Evolutionary conservation across 1,140 invertebrate species (phyloP), one percentile per base, ranked within the genome.

Genomic region (Procambarus virginalis): DNA sequence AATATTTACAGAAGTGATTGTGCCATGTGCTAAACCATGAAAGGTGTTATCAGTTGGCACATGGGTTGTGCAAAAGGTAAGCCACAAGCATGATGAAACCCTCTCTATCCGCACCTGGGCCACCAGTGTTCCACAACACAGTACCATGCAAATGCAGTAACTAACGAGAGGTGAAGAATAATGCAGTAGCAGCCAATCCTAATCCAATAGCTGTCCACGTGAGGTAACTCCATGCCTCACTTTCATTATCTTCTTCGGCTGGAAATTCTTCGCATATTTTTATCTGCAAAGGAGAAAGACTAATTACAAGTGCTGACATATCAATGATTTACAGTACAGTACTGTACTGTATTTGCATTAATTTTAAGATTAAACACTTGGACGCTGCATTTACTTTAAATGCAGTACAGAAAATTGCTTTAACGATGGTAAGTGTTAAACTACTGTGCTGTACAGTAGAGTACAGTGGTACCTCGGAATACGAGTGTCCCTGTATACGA

Each of bases 241-340:
- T 94, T 76, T 95, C 95, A 10, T 95, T 93, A 92, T 95, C 94
- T 91, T 95, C 95, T 80, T 95, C 94, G 58, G 95, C 94, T 68
- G 95, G 95, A 92, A 95, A 95, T 92, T 95, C 95, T 92, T 95
- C 94, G 88, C 94, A 95, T 86, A 95, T 93, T 91, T 95, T 95
- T 92, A 95, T 95, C 95, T 95, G 92, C 80, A 94, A 89, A 60
- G 12, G 34, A 76, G 64, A 81, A 34, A 17, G 17, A 64, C 17
- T 64, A 17, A 64, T 20, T 64, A 10, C 34, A 60, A 58, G 68
- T 45, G 10, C 17, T 5, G 0, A 20, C 51, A 80, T 20, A 49
- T 5, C 46, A 20, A 55, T 22, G 45, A 68, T 45, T 64, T 60
- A 34, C 34, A 34, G 34, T 34, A 34, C 34, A 34, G 34, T 34